Evolutionary conservation across 1,140 invertebrate genomes (phyloP), one percentile per base, ranked within the genome.

Genomic region (Phthorimaea operculella): DNA sequence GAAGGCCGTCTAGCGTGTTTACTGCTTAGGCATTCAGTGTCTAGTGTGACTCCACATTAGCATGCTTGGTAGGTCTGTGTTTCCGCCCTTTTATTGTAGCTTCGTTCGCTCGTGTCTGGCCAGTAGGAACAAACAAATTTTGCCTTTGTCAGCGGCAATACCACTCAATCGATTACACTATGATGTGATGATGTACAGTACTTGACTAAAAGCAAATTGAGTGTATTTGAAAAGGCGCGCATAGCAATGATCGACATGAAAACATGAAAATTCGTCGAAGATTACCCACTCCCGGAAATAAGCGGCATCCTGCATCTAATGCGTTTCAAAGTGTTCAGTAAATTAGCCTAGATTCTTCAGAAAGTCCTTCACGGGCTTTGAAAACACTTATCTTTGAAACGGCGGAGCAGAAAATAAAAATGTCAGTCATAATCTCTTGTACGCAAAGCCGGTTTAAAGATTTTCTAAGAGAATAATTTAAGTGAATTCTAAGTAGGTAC

Each of bases 41-140:
- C n/a, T 39, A 9, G 36, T n/a, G 21, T 39, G 36, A n/a, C 1
- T n/a, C 36, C 57, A 51, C 60, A 75, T 74, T 62, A 72, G 62
- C 63, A 76, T 74, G 70, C 72, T 54, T 44, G 51, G 60, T 61
- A 52, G 54, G 64, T 67, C 44, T 44, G 54, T 50, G 59, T 58
- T 68, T 77, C 74, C 74, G 70, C 63, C 59, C 61, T 58, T 70
- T 56, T 60, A 53, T 51, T 59, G 57, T 33, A 44, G 64, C 58
- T 47, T 6, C 16, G 44, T 47, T 52, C 58, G 59, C 58, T 51
- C 51, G n/a, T n/a, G n/a, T n/a, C 36, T 58, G 54, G 56, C 21
- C 21, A 28, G 21, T 28, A 28, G 60, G 55, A 64, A 68, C 68
- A 71, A 71, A 70, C 62, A 67, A 64, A 36, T 44, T 48, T 11